A percentile compares a stretch with the other conserved stretches of the same genome.
Evolutionary conservation across 2,888 invertebrate genomes (phyloP).

Genomic region (Halocaridina rubra): DNA sequence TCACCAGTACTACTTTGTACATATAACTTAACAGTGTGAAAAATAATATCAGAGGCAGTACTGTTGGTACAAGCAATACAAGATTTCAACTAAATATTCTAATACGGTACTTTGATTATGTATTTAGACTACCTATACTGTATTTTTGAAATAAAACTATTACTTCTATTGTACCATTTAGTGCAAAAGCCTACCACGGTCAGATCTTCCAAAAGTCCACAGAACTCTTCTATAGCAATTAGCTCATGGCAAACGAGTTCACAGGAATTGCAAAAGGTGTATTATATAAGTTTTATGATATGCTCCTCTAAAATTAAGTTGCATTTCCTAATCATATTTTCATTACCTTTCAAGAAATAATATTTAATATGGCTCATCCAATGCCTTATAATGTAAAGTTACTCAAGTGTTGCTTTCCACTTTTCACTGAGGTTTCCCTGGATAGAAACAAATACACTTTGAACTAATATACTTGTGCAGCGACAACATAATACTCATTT

Average conservation of each 20-base stretch:
- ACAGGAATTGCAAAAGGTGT: conserved; percentile 41
- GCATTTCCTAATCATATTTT: conserved; percentile 27
- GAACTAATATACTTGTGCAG: conserved; percentile 49
- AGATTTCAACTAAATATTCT: too few species aligned
- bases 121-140: too few species aligned
- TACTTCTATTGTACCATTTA: too few species aligned
- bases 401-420: too few species aligned
- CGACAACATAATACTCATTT: conserved; percentile 6
- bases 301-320: conserved; percentile 48
- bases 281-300: conserved; percentile 35
- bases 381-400: background rate
- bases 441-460: conserved; percentile 28
- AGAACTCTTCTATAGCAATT: conserved; percentile 38
- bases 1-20: too few species aligned
- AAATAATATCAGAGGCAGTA: too few species aligned
- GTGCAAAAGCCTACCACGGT: too few species aligned
- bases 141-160: too few species aligned
- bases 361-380: background rate
- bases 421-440: conserved; percentile 26
- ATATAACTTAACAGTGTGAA: too few species aligned
- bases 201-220: conserved; percentile 30
- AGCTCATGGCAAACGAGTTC: conserved; percentile 49
- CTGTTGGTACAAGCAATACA: too few species aligned
- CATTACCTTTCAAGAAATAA: conserved; percentile 27
- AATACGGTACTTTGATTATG: too few species aligned